Base-by-base conservation (phyloP, 2,113 vertebrate species). In the Tursiops truncatus region DNA sequence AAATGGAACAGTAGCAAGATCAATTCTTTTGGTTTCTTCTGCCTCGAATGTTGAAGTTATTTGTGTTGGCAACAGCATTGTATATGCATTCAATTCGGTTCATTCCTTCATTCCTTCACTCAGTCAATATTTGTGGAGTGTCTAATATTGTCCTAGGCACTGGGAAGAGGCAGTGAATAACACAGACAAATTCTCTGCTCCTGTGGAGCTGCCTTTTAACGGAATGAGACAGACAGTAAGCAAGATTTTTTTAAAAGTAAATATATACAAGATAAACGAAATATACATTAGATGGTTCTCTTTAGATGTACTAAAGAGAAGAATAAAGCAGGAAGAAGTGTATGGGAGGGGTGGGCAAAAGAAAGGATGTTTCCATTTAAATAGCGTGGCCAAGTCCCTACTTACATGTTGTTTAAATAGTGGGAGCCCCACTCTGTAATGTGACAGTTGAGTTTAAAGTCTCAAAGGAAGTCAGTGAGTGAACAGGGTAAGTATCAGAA, bases 351-450 rank as follows among this genome's bases (percentile, higher is more conserved):
- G 8, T n/a, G 11, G 47, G n/a, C 47, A 4, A 77, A 92, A 88
- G 47, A 95, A 85, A 93, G 67, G 71, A 67, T 62, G 11, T 6
- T 92, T 77, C 28, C 2, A 7, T 68, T 95, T 73, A 81, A 89
- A 81, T 25, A 76, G 33, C 15, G 8, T n/a, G 58, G 36, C 53
- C 31, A 94, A 91, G 23, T 53, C 68, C 36, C 76, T 62, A 41
- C 41, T 81, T 80, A 91, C 38, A 44, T 77, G 83, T 65, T 93
- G 70, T 94, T 91, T 92, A 93, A 95, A 82, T 67, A 47, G 25
- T 11, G 4, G 67, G 38, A 70, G 6, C 21, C 47, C 63, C 50
- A 74, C 15, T 56, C 50, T 91, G 70, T 80, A 87, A 87, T 65
- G 18, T 60, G 67, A 83, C 8, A 17, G 23, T 18, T 50, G 60